These are phyloP conservation scores for Chromis chromis DNA, from an alignment of 2,797 vertebrate species.

Conservation along the genomic window DNA sequence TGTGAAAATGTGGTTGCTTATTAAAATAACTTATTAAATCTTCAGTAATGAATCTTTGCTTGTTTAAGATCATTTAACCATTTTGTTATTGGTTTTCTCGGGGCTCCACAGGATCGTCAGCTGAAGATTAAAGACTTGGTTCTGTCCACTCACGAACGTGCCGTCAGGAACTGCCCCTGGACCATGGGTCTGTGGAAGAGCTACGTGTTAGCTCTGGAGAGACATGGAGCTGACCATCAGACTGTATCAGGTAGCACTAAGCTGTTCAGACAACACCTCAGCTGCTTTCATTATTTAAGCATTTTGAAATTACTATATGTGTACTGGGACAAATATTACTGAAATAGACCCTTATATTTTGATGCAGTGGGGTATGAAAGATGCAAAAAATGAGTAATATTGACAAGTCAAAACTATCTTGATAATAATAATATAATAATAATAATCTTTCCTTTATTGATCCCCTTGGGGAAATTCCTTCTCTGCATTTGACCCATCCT, in stretches of 20 bases:
- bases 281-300: not conserved
- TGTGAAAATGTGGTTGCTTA: not conserved
- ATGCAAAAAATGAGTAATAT: not conserved
- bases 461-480: no score
- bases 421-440: no score
- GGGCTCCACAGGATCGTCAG: conserved; percentile 88
- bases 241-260: conserved; percentile 84
- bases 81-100: not conserved
- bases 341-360: not conserved
- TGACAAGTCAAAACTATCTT: not conserved
- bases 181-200: conserved; percentile 94
- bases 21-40: not conserved
- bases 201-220: conserved; percentile 93
- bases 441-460: no score
- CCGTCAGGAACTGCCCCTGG: conserved; percentile 97
- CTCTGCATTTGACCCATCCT: no score
- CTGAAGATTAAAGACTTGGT: conserved; percentile 95
- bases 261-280: not conserved
- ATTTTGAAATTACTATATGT: not conserved
- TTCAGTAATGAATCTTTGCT: no score
- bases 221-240: conserved; percentile 89
- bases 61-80: not conserved
- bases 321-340: not conserved
- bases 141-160: conserved; percentile 90
- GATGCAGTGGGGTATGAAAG: not conserved